Percentiles rank a stretch among this genome's conserved stretches.
Conservation (phyloP, 2,797 vertebrate genomes). For the Melanotaenia pygmaea region DNA sequence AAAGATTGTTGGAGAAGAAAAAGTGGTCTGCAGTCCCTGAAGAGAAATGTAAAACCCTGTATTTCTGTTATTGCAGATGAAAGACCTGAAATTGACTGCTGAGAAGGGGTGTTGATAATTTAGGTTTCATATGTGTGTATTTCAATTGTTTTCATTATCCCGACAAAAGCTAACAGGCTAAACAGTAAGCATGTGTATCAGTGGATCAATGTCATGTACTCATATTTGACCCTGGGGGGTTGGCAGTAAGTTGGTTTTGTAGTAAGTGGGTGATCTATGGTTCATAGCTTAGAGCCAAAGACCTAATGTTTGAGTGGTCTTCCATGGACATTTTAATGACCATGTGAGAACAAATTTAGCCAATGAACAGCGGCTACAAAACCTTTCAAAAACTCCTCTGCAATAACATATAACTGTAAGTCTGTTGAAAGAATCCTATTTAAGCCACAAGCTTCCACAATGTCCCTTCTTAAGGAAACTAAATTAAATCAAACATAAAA, state of each 20-base stretch:
- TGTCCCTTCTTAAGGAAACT: slow-evolving; percentile 11
- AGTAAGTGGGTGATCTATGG: slow-evolving; percentile 13
- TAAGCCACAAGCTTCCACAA: slow-evolving; percentile 8
- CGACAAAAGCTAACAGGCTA: background rate
- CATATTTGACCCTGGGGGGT: background rate
- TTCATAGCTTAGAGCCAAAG: slow-evolving; percentile 14
- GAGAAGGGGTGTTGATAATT: background rate
- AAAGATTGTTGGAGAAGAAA: background rate
- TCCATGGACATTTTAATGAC: slow-evolving; percentile 16
- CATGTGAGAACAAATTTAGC: slow-evolving; percentile 13
- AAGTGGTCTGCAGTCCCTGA: background rate
- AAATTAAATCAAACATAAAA: slow-evolving; percentile 20
- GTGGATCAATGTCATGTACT: no score
- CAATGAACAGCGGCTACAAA: slow-evolving; percentile 2
- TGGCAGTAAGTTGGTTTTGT: background rate
- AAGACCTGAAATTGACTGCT: background rate
- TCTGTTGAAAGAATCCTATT: slow-evolving; percentile 23
- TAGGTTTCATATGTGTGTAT: background rate
- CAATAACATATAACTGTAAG: background rate
- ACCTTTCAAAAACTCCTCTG: slow-evolving; percentile 6
- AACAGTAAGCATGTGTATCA: background rate
- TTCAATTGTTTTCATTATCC: background rate
- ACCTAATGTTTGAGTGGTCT: slow-evolving; percentile 20
- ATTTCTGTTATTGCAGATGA: background rate
- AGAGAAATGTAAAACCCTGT: background rate